Conservation (phyloP, 1,140 invertebrate species). For the Microplitis demolitor region DNA sequence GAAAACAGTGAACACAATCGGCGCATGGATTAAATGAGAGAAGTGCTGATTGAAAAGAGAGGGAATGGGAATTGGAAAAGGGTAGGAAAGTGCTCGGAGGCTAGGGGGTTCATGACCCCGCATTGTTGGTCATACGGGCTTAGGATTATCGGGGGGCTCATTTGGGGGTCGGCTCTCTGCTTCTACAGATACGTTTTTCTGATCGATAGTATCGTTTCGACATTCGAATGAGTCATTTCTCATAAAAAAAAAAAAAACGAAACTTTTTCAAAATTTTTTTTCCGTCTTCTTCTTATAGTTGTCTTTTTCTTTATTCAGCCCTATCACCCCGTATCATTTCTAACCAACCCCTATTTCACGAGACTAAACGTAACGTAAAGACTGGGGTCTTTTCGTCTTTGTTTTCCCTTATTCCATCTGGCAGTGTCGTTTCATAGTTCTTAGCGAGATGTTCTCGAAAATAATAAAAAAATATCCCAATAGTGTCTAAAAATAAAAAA, state of each 20-base stretch:
- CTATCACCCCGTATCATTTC: slow-evolving; percentile 24
- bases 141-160: slow-evolving; percentile 41
- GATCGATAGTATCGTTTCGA: slow-evolving; percentile 51
- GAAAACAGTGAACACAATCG: neutral
- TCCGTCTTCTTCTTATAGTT: slow-evolving; percentile 8
- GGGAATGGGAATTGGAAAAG: slow-evolving; percentile 3
- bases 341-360: slow-evolving; percentile 38
- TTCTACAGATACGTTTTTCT: slow-evolving; percentile 45
- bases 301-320: neutral
- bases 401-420: slow-evolving; percentile 58
- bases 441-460: slow-evolving; percentile 44
- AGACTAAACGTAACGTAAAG: neutral
- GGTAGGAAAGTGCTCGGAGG: neutral
- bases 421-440: slow-evolving; percentile 59
- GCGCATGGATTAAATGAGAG: slow-evolving; percentile 36
- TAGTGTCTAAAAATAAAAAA: no score
- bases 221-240: slow-evolving; percentile 42
- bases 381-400: slow-evolving; percentile 56
- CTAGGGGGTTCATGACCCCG: slow-evolving; percentile 23
- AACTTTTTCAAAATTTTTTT: neutral
- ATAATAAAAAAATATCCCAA: no score
- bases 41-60: slow-evolving; percentile 40
- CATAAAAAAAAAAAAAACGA: neutral
- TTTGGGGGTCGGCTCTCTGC: slow-evolving; percentile 39
- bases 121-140: slow-evolving; percentile 51